Percentiles rank a stretch among this genome's conserved stretches.
phyloP scores from a whole-genome alignment of 2,113 vertebrate genomes.

The Oncorhynchus clarkii region DNA sequence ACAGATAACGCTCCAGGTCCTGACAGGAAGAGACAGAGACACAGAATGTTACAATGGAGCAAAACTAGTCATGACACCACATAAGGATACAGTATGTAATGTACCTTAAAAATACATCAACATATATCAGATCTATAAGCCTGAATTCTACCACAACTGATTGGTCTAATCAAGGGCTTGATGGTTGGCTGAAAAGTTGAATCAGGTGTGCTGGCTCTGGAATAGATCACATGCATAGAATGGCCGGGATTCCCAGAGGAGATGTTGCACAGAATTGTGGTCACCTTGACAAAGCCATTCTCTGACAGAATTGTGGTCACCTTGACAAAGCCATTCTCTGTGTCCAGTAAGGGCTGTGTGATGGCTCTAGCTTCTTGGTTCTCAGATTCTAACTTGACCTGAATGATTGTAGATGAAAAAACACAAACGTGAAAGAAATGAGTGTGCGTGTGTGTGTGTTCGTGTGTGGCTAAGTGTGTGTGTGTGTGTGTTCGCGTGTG shows the following conservation, averaged over 20 bases:
- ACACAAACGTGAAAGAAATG: background rate
- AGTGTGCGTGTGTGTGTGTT: background rate
- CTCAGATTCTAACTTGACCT: constrained; percentile 72
- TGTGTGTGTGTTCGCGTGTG: no score
- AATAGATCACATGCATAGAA: no score
- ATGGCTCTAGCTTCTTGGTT: constrained; percentile 62
- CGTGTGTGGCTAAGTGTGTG: no score
- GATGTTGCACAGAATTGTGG: constrained; percentile 33
- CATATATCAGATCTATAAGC: background rate
- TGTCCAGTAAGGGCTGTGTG: constrained; percentile 71
- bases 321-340: constrained; percentile 76
- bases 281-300: background rate
- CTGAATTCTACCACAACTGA: no score
- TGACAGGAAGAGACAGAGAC: constrained; percentile 33
- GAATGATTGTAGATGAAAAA: background rate
- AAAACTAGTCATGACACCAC: background rate
- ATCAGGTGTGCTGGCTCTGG: no score
- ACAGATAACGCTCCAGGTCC: constrained; percentile 78
- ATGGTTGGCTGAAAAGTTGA: no score
- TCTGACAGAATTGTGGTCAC: constrained; percentile 60
- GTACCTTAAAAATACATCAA: background rate
- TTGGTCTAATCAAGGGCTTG: no score
- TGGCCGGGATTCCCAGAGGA: background rate
- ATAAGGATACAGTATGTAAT: background rate
- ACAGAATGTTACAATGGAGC: background rate